Evolutionary conservation across 2,113 vertebrate species (phyloP), one percentile per base, ranked within the genome.

Genomic region (Chaenogobius annularis): DNA sequence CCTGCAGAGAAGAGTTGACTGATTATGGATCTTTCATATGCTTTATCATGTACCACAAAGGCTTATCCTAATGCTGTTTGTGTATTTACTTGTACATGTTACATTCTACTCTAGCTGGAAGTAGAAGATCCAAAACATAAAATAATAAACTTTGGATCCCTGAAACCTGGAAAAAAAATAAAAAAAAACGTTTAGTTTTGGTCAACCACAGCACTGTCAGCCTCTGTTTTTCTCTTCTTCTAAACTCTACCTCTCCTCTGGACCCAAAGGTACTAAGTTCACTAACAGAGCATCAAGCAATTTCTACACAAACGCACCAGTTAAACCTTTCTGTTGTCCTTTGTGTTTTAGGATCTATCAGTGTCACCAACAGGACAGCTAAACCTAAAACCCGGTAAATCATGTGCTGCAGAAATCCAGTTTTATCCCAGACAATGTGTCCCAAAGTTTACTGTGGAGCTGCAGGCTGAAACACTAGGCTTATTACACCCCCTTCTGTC

Each of bases 121-220:
- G 84, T 97, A 19, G 83, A 93, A 14, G 91, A 96, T 35, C 93
- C 93, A 0, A 87, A 72, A 68, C 91, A 92, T 10, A 94, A 81
- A 79, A 88, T 89, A 22, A 74, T 96, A 69, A 94, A 95, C 61
- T 91, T 97, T n/a, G 94, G 95, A 75, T 91, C 92, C 35, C 55
- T 95, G 56, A 87, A 84, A 40, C 40, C 93, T 0, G 95, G 94
- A 10, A 93, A 95, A 68, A 90, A 65, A 0, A 95, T 83, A 66
- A 96, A n/a, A n/a, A n/a, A n/a, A n/a, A 92, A 66, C 75, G 78
- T 0, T 83, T 94, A 43, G 84, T 90, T 23, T 68, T 98, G 63
- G 80, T 95, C 69, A 98, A 97, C 88, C 91, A 81, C 73, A 96
- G 96, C 37, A 35, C 74, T 1, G 68, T 78, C 0, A 87, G 90